phyloP scores from a whole-genome alignment of 2,888 invertebrate genomes.

The Auanema sp. region DNA sequence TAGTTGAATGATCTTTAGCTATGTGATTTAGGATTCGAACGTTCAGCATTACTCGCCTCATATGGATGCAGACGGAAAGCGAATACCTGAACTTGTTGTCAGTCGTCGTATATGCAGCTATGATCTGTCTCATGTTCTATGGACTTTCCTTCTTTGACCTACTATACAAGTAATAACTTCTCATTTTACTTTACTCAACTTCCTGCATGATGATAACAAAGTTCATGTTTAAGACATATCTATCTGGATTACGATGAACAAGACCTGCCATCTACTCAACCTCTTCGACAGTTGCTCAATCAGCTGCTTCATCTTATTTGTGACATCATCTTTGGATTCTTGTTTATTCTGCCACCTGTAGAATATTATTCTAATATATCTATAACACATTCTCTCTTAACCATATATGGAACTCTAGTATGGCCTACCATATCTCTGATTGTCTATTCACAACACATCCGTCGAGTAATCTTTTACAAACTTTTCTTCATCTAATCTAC shows the following conservation, averaged over 20 bases:
- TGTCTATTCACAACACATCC: constrained; percentile 15
- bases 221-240: constrained; percentile 1
- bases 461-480: constrained; percentile 6
- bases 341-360: constrained; percentile 12
- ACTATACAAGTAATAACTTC: constrained; percentile 15
- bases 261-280: neutral
- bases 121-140: constrained; percentile 22
- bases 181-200: neutral
- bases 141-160: constrained; percentile 16
- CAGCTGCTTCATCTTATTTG: constrained; percentile 10
- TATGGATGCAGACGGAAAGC: constrained; percentile 14
- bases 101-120: constrained; percentile 18
- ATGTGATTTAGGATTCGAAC: constrained; percentile 10
- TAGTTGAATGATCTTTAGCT: neutral
- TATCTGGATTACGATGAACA: neutral
- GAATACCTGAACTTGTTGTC: constrained; percentile 15
- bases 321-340: constrained; percentile 15
- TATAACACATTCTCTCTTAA: constrained; percentile 19
- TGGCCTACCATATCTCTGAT: constrained; percentile 20
- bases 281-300: neutral
- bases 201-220: neutral
- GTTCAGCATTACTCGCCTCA: constrained; percentile 7
- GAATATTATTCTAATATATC: neutral
- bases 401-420: constrained; percentile 17
- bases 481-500: too few species aligned